phyloP scores from a whole-genome alignment of 1,140 invertebrate genomes.

The Meteorus sp. region DNA sequence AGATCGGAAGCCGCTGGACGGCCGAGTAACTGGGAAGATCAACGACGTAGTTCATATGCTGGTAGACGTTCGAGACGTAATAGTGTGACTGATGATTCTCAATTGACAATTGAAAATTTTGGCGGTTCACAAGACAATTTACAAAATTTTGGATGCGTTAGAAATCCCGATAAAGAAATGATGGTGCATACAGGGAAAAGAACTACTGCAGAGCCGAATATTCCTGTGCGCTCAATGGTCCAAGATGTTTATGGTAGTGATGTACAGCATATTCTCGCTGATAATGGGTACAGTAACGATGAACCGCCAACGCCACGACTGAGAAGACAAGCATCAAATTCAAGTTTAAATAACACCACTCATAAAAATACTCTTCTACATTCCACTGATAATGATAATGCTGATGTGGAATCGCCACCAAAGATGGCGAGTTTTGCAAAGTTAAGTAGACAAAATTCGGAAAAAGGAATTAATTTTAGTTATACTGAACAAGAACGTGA shows the following conservation, averaged over 20 bases:
- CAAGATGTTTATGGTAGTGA: conserved; percentile 72
- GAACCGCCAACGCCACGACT: conserved; percentile 55
- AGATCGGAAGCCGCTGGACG: conserved; percentile 73
- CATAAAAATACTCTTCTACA: conserved; percentile 63
- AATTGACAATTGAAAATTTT: conserved; percentile 89
- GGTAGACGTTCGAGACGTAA: conserved; percentile 81
- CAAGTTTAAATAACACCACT: conserved; percentile 53
- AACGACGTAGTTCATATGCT: conserved; percentile 72
- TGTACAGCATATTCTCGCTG: conserved; percentile 65
- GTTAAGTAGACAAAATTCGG: conserved; percentile 64
- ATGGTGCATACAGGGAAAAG: conserved; percentile 65
- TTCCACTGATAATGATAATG: conserved; percentile 61
- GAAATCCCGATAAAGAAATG: conserved; percentile 80
- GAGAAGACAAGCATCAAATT: conserved; percentile 60
- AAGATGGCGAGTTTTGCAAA: conserved; percentile 74
- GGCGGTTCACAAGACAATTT: conserved; percentile 77
- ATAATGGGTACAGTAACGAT: conserved; percentile 64
- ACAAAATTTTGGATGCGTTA: conserved; percentile 61
- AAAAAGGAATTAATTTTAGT: conserved; percentile 65
- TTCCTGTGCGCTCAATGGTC: conserved; percentile 69
- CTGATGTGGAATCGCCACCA: conserved; percentile 57
- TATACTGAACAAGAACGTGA: conserved; percentile 68
- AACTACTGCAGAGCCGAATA: conserved; percentile 58
- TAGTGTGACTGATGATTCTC: conserved; percentile 84
- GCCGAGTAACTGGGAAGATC: conserved; percentile 82